phyloP scores from a whole-genome alignment of 2,113 vertebrate genomes.

The Trinectes maculatus region DNA sequence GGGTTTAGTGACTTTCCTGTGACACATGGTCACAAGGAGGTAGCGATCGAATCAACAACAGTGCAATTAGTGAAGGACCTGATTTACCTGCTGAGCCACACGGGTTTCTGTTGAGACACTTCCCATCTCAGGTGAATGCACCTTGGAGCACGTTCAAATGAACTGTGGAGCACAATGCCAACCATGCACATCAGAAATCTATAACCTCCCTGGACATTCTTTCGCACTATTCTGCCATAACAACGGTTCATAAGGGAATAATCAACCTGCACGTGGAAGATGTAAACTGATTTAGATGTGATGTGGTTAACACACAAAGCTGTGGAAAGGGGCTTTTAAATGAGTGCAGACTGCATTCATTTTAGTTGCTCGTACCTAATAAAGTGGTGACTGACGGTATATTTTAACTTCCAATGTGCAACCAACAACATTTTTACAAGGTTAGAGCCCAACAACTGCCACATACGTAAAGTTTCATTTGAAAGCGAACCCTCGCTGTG shows the following conservation, averaged over 20 bases:
- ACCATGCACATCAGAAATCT: too few relatives aligned
- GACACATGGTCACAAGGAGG: background rate
- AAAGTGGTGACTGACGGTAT: background rate
- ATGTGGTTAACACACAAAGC: too few relatives aligned
- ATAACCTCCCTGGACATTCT: too few relatives aligned
- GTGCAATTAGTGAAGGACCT: background rate
- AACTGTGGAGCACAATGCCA: too few relatives aligned
- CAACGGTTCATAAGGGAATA: too few relatives aligned
- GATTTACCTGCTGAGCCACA: conserved; percentile 1
- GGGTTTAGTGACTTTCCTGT: background rate
- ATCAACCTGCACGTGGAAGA: too few relatives aligned
- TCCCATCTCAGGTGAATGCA: background rate
- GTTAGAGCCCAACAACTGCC: background rate
- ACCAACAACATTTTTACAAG: background rate
- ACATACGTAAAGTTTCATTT: background rate
- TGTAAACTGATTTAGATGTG: too few relatives aligned
- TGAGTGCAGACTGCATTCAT: background rate
- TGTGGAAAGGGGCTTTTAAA: too few relatives aligned
- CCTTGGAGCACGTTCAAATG: too few relatives aligned
- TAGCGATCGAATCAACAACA: background rate
- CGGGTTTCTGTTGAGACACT: background rate
- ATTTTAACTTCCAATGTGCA: background rate
- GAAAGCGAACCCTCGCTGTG: background rate
- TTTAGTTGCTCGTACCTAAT: background rate
- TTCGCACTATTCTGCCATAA: too few relatives aligned